These are phyloP conservation scores for Gavialis gangeticus DNA, from an alignment of 2,113 vertebrate species.

Conservation along the genomic window DNA sequence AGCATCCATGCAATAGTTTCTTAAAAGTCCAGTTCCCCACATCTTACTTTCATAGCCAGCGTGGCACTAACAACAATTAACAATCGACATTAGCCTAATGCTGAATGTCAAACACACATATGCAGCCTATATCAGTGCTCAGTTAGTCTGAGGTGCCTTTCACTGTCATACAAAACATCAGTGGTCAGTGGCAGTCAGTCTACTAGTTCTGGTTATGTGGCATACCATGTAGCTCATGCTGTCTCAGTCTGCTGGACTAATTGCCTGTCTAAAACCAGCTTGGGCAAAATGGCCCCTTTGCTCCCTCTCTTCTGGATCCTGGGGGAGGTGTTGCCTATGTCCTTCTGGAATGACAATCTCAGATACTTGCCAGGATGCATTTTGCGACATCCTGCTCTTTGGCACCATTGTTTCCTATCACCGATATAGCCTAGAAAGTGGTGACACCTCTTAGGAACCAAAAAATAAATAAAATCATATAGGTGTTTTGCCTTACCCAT, in stretches of 20 bases:
- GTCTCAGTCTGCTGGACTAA: too few relatives aligned
- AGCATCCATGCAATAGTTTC: too few relatives aligned
- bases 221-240: too few relatives aligned
- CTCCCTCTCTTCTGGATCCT: background rate
- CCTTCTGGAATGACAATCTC: background rate
- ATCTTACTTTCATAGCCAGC: background rate
- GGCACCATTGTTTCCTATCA: background rate
- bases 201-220: too few relatives aligned
- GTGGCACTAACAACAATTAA: background rate
- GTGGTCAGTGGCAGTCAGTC: too few relatives aligned
- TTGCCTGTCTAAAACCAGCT: rapidly evolving
- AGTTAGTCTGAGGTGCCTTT: background rate
- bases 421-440: background rate
- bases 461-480: background rate
- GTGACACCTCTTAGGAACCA: background rate
- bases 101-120: background rate
- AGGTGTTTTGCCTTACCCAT: background rate
- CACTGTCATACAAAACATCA: too few relatives aligned
- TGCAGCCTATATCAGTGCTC: background rate
- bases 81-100: background rate
- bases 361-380: background rate
- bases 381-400: background rate
- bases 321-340: background rate
- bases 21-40: background rate
- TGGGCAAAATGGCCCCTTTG: rapidly evolving